Evolutionary conservation across 2,113 vertebrate genomes (phyloP).

Genomic region (Falcunculus frontatus): DNA sequence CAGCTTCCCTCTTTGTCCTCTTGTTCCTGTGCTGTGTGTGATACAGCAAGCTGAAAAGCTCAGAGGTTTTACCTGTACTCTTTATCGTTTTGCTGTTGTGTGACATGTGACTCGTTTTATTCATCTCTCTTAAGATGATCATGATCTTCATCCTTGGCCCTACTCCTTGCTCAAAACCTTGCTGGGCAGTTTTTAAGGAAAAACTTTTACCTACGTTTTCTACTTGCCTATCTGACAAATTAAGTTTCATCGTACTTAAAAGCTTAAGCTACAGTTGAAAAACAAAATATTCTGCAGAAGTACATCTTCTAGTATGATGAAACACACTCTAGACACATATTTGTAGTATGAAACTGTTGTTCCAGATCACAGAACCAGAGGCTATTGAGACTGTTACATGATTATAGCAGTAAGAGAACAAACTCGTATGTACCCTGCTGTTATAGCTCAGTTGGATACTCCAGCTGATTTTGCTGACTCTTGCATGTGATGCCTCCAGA

Average conservation of each 20-base stretch:
- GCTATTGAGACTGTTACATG: neutral
- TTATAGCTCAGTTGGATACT: neutral
- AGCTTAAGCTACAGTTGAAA: neutral
- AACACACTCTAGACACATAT: too few relatives aligned
- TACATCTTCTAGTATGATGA: neutral
- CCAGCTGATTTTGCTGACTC: neutral
- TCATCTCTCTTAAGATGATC: neutral
- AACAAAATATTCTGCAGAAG: neutral
- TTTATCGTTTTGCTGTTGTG: neutral
- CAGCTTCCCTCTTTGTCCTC: neutral
- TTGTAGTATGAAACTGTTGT: neutral
- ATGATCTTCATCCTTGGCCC: neutral
- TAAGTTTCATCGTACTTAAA: neutral
- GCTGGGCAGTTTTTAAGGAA: neutral
- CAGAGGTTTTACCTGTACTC: neutral
- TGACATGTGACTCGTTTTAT: neutral
- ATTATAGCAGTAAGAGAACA: neutral
- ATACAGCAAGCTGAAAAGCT: neutral
- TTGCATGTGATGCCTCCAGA: neutral
- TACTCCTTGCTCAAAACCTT: neutral
- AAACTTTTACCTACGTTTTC: neutral
- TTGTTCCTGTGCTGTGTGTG: neutral
- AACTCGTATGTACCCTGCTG: accelerated
- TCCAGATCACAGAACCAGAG: neutral
- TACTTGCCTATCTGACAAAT: neutral